Evolutionary conservation across 2,888 invertebrate genomes (phyloP).

Genomic region (Resseliella maxima): DNA sequence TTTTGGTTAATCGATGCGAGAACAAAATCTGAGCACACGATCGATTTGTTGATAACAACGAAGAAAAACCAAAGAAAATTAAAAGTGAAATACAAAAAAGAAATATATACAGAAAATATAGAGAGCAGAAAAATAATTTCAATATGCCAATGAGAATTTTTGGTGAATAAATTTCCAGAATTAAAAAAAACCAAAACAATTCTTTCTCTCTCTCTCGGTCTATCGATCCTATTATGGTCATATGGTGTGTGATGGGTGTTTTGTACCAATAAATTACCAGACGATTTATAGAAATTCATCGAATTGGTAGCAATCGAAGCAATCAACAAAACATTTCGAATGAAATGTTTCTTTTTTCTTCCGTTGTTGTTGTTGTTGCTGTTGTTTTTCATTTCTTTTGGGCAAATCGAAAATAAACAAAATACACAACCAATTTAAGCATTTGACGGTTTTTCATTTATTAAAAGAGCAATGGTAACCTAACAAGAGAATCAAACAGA

Average conservation of each 20-base stretch:
- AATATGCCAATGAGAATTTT: not conserved
- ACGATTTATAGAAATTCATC: not conserved
- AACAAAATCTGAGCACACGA: not conserved
- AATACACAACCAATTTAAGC: not conserved
- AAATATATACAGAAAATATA: not conserved
- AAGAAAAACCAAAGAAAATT: not conserved
- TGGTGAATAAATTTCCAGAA: conserved; percentile 19
- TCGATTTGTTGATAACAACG: not conserved
- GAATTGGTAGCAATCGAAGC: conserved; percentile 23
- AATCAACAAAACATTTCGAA: conserved; percentile 33
- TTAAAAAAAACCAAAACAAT: no score
- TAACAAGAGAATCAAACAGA: no score
- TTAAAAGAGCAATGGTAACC: no score
- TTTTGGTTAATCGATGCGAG: no score
- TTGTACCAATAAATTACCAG: not conserved
- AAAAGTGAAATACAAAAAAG: not conserved
- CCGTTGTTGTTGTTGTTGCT: no score
- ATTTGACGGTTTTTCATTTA: no score
- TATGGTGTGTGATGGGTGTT: not conserved
- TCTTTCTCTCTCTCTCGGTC: not conserved
- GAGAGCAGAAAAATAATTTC: not conserved
- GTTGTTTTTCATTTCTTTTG: no score
- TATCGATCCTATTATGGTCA: not conserved
- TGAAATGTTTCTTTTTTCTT: not conserved
- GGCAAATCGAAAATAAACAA: not conserved